These are phyloP conservation scores for Pithecia hirsuta DNA, from an alignment of 2,797 vertebrate genomes.

Conservation along the genomic window DNA sequence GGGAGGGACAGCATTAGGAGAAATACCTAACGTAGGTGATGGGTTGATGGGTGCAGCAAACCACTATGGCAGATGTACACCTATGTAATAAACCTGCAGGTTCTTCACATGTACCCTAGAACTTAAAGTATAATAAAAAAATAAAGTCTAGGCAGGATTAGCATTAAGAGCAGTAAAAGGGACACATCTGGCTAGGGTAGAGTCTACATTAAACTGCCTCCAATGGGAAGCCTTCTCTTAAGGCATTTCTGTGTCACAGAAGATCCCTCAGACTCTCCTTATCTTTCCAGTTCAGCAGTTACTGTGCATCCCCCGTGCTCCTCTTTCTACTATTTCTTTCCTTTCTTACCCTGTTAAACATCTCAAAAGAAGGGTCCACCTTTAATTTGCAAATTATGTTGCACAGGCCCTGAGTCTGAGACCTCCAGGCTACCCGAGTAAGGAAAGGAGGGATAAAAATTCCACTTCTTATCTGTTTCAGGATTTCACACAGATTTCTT, in stretches of 20 bases:
- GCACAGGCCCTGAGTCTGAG: neutral
- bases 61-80: no score
- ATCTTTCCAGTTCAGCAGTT: neutral
- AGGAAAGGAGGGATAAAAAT: neutral
- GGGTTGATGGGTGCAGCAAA: no score
- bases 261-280: neutral
- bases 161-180: neutral
- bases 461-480: neutral
- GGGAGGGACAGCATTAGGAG: no score
- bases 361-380: neutral
- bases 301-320: neutral
- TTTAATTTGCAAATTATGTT: neutral
- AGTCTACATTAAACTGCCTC: rapidly evolving
- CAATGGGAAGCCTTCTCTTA: neutral
- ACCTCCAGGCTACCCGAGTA: neutral
- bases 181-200: neutral
- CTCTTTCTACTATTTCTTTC: neutral
- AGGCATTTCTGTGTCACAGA: neutral
- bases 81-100: no score
- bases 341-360: neutral
- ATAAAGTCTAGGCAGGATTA: neutral
- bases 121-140: no score
- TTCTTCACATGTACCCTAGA: no score
- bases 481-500: neutral
- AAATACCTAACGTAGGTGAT: no score